A percentile compares a stretch with the other conserved stretches of the same genome.
These are phyloP conservation scores for Plodia interpunctella DNA, from an alignment of 1,140 invertebrate species.

Conservation along the genomic window DNA sequence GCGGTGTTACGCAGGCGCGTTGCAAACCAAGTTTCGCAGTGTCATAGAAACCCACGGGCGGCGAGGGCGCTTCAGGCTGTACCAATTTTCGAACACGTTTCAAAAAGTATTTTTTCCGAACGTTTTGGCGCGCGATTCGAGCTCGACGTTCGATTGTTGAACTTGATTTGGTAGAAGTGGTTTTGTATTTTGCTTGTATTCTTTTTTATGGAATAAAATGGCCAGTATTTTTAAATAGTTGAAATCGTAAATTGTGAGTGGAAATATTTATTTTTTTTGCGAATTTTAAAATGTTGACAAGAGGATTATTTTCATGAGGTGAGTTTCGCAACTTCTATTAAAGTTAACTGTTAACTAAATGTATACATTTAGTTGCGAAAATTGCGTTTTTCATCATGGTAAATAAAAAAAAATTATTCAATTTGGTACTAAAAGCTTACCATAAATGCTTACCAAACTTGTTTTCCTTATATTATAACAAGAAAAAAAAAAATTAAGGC, in stretches of 20 bases:
- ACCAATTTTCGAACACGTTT: conserved; percentile 14
- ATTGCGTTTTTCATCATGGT: too few relatives aligned
- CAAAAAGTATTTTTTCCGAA: conserved; percentile 15
- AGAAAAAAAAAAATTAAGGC: too few relatives aligned
- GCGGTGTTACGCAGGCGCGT: conserved; percentile 65
- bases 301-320: neutral
- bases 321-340: too few relatives aligned
- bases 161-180: conserved; percentile 8
- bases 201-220: neutral
- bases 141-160: neutral
- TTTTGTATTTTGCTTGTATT: conserved; percentile 15
- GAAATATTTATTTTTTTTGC: neutral
- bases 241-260: neutral
- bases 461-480: too few relatives aligned
- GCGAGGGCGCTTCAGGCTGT: conserved; percentile 9
- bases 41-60: conserved; percentile 40
- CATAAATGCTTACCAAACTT: too few relatives aligned
- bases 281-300: neutral
- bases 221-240: neutral
- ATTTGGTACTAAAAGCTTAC: too few relatives aligned
- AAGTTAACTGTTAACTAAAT: too few relatives aligned
- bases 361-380: too few relatives aligned
- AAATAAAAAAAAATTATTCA: too few relatives aligned
- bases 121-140: conserved; percentile 13
- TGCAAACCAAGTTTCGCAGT: conserved; percentile 49